Evolutionary conservation across 2,797 vertebrate genomes (phyloP), one percentile per base, ranked within the genome.

Genomic region (Arrhamphus sclerolepis): DNA sequence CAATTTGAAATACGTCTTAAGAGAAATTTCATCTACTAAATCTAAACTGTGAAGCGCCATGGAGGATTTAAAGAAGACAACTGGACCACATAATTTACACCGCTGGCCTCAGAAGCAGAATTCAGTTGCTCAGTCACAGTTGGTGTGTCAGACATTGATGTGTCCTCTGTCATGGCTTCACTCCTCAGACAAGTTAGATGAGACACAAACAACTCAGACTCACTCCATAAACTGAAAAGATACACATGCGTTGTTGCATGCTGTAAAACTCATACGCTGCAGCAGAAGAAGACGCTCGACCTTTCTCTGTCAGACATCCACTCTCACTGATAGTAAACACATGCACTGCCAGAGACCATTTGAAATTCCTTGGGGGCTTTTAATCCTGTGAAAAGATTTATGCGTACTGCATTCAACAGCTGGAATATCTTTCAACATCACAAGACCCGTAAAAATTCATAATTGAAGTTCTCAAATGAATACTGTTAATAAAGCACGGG

Each of bases 41-140:
- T 46, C 28, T 18, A 14, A 46, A 11, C 11, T n/a, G 20, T 2
- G 2, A 2, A 11, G 19, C 55, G 54, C 52, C 70, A 68, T 50
- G n/a, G 34, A 11, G 31, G 13, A 34, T 34, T 34, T n/a, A n/a
- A 34, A 34, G 13, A 11, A 11, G 10, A 57, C 48, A 13, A n/a
- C 69, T 43, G 10, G 24, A 56, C 29, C 6, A 4, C 22, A 65
- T 61, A 43, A 46, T 20, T 46, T 48, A 46, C 57, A 62, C 24
- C 17, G 11, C 49, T 64, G 67, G 70, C 55, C 78, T 40, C 49
- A 84, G 66, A 67, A 83, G 81, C 26, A 62, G 19, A 65, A 71
- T 54, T 48, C 56, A 58, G 52, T 50, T 53, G 39, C 2, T 40
- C 44, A 39, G 57, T 49, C 22, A 70, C 62, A 81, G 52, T 43